phyloP scores from a whole-genome alignment of 2,113 vertebrate genomes.

The Balaeniceps rex region DNA sequence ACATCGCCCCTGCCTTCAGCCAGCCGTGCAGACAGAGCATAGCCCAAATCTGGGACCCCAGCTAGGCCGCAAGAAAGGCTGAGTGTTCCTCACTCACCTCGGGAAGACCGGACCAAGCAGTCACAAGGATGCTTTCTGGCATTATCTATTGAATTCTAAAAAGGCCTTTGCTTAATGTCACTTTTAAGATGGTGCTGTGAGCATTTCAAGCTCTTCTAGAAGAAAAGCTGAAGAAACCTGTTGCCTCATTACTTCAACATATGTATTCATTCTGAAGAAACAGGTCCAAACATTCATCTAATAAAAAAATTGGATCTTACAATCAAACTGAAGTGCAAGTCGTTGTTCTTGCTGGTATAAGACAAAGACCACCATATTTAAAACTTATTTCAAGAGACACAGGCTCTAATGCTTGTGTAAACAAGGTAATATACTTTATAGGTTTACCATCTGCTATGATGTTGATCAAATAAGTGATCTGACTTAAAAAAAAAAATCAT shows the following conservation, averaged over 20 bases:
- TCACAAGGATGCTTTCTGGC: neutral
- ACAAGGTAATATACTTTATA: constrained; percentile 63
- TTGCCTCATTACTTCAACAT: neutral
- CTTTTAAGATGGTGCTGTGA: neutral
- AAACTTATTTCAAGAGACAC: constrained; percentile 51
- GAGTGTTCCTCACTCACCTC: neutral
- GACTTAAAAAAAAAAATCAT: constrained; percentile 54
- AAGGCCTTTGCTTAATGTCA: neutral
- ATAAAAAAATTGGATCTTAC: neutral
- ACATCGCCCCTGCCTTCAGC: accelerated
- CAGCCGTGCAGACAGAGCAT: accelerated
- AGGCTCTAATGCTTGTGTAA: constrained; percentile 25
- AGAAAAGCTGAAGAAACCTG: neutral
- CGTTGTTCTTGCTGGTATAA: constrained; percentile 12
- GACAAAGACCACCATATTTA: neutral
- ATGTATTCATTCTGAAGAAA: neutral
- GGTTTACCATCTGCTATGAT: constrained; percentile 83
- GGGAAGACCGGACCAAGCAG: accelerated
- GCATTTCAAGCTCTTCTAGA: neutral
- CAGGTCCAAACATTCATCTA: neutral
- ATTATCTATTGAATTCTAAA: neutral
- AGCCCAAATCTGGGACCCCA: accelerated
- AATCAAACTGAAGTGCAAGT: constrained; percentile 35
- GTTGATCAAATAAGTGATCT: constrained; percentile 82
- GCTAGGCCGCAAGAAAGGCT: accelerated